Evolutionary conservation across 2,797 vertebrate genomes (phyloP).

Genomic region (Micrastur ruficollis): DNA sequence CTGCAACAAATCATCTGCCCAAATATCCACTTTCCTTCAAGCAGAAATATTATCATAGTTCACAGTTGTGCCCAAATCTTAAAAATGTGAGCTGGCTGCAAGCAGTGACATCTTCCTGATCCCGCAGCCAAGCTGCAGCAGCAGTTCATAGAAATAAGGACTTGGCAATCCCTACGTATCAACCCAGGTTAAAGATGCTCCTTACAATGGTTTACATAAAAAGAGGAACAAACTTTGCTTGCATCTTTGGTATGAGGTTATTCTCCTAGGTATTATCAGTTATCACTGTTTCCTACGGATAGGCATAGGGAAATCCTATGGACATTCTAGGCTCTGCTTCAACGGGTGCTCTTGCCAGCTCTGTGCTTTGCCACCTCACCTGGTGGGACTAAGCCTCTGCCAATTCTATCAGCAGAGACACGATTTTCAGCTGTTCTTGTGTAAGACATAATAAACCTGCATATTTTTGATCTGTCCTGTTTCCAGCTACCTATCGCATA

Average conservation of each 20-base stretch:
- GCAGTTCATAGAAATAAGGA: neutral
- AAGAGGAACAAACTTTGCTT: neutral
- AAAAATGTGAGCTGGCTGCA: neutral
- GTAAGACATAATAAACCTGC: neutral
- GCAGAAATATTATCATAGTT: neutral
- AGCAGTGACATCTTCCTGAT: neutral
- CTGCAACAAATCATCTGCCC: neutral
- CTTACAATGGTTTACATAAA: neutral
- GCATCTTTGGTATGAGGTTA: neutral
- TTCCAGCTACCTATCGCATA: neutral
- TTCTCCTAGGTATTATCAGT: neutral
- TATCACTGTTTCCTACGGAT: neutral
- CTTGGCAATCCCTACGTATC: neutral
- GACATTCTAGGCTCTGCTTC: neutral
- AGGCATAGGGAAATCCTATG: neutral
- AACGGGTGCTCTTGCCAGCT: neutral
- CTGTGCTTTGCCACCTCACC: neutral
- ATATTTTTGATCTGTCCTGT: neutral
- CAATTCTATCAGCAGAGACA: neutral
- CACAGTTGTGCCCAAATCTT: neutral
- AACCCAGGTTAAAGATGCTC: neutral
- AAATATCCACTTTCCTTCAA: neutral
- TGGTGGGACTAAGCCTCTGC: neutral
- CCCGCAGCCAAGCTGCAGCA: neutral
- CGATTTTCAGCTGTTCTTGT: neutral